Evolutionary conservation across 2,113 vertebrate species (phyloP), one percentile per base, ranked within the genome.

Genomic region (Synchiropus splendidus): DNA sequence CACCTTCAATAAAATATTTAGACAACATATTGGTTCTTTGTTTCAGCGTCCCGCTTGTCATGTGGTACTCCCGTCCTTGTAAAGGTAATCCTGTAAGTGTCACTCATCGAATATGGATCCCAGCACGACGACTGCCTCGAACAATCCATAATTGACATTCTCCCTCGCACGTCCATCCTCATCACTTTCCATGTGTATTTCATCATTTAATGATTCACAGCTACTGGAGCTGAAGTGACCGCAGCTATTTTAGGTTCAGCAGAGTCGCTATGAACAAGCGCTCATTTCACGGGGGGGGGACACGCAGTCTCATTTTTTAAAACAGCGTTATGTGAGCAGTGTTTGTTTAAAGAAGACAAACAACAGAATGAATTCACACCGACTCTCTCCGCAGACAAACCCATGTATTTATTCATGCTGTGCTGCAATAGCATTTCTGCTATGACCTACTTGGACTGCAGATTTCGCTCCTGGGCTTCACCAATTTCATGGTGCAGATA

Each of bases 131-230:
- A 43, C 21, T 16, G 51, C 47, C 42, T 38, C 37, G 36, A 27
- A 42, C 53, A 56, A 72, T 67, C 43, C 56, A 57, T 51, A 54
- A 43, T 54, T 60, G 39, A 60, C 46, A 64, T 46, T 46, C 33
- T 48, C 44, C 44, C 33, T 48, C 44, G 56, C 36, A 31, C 39
- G 52, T 59, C 33, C 45, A 35, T 47, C 37, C 16, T 47, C 51
- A 47, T 45, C 42, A 51, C 39, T 64, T 59, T 56, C 61, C 56
- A 46, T 45, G 36, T 34, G 32, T 12, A 9, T 53, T 62, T 14
- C 58, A 70, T 58, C 16, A 50, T 39, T 62, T 14, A 61, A 70
- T 58, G 18, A 50, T 39, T 33, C 51, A 47, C 50, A 18, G 54
- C 39, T 57, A 42, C 43, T 6, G 21, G 21, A 8, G 30, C 45